These are phyloP conservation scores for Phorcus lineatus DNA, from an alignment of 2,888 invertebrate genomes.

Conservation along the genomic window DNA sequence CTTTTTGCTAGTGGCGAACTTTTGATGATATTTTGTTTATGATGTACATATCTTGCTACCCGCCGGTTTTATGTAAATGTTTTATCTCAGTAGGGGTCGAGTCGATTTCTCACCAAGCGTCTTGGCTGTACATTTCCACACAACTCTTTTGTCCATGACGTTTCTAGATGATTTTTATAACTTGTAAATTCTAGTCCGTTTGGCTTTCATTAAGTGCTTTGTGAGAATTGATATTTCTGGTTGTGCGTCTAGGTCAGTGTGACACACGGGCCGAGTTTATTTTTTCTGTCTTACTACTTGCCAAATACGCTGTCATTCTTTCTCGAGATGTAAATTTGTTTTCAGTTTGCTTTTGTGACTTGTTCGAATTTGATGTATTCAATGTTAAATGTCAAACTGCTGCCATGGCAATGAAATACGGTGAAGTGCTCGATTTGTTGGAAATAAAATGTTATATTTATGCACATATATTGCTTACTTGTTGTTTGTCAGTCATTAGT, in stretches of 20 bases:
- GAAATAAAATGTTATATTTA: constrained; percentile 24
- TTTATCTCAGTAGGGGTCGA: no score
- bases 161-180: neutral
- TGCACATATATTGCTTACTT: neutral
- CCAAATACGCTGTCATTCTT: neutral
- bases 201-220: constrained; percentile 11
- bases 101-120: no score
- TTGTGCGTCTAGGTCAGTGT: neutral
- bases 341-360: constrained; percentile 8
- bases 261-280: neutral
- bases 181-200: constrained; percentile 20
- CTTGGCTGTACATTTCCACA: neutral
- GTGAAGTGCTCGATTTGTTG: constrained; percentile 11
- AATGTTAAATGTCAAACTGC: constrained; percentile 10
- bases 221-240: neutral
- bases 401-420: neutral
- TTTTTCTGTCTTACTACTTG: neutral
- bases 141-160: neutral
- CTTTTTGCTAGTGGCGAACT: no score
- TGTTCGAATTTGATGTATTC: constrained; percentile 7
- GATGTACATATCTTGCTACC: no score
- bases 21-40: no score
- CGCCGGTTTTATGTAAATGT: no score
- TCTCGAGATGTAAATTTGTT: constrained; percentile 3
- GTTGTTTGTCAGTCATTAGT: neutral